A percentile compares a stretch with the other conserved stretches of the same genome.
phyloP scores from a whole-genome alignment of 2,888 invertebrate genomes.

The Phalangium opilio region DNA sequence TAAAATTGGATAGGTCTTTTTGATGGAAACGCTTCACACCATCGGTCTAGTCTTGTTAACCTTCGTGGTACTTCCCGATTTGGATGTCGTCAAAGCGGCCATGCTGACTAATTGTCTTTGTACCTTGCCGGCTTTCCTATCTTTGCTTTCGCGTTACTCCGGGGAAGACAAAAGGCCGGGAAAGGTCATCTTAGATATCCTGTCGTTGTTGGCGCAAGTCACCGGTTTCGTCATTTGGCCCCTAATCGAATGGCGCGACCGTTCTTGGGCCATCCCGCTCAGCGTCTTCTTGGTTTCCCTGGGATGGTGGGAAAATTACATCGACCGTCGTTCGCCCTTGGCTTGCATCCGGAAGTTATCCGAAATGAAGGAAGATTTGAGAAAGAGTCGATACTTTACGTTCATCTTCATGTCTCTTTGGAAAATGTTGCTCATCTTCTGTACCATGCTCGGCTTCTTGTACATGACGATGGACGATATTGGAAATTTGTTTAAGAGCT shows the following conservation, averaged over 20 bases:
- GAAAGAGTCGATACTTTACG: slow-evolving; percentile 66
- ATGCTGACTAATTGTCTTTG: slow-evolving; percentile 37
- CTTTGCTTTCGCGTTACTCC: slow-evolving; percentile 30
- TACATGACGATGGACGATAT: slow-evolving; percentile 55
- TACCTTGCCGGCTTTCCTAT: slow-evolving; percentile 34
- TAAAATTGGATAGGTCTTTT: slow-evolving; percentile 31
- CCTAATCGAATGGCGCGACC: slow-evolving; percentile 28
- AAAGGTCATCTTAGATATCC: slow-evolving; percentile 39
- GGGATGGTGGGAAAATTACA: slow-evolving; percentile 98
- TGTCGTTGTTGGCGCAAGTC: slow-evolving; percentile 47
- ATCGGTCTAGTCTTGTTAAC: slow-evolving; percentile 36
- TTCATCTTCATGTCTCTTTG: slow-evolving; percentile 79
- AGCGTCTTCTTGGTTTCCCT: slow-evolving; percentile 71
- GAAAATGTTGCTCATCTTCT: slow-evolving; percentile 70
- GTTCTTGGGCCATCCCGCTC: slow-evolving; percentile 68
- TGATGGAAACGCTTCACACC: slow-evolving; percentile 35
- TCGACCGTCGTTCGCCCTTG: slow-evolving; percentile 68
- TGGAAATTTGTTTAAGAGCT: slow-evolving; percentile 59
- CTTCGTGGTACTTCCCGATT: slow-evolving; percentile 35
- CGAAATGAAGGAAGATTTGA: slow-evolving; percentile 61
- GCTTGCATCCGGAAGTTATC: slow-evolving; percentile 57
- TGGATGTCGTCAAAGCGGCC: slow-evolving; percentile 35
- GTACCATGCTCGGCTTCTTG: slow-evolving; percentile 56
- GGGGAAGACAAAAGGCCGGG: slow-evolving; percentile 31
- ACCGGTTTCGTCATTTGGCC: slow-evolving; percentile 55